These are phyloP conservation scores for Phataginus tricuspis DNA, from an alignment of 2,797 vertebrate species.

Conservation along the genomic window DNA sequence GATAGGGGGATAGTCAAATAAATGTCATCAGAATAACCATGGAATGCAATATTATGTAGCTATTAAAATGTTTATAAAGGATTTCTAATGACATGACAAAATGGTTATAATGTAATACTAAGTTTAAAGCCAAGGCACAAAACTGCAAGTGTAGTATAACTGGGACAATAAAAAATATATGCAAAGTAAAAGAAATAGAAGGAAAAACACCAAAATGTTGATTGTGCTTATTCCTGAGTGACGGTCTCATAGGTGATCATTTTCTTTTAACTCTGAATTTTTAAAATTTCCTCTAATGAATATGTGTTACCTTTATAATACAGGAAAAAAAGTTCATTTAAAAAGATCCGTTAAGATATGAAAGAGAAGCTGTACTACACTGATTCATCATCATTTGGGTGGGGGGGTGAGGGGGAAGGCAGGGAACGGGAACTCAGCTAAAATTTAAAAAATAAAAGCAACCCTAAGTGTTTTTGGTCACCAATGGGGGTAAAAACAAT, in stretches of 20 bases:
- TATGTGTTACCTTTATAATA: constrained; percentile 25
- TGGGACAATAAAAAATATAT: constrained; percentile 46
- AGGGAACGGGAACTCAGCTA: constrained; percentile 9
- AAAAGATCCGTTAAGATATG: constrained; percentile 21
- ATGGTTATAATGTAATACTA: constrained; percentile 35
- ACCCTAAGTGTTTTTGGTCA: background rate
- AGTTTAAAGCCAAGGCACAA: constrained; percentile 36
- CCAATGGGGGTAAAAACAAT: background rate
- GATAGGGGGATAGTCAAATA: constrained; percentile 42
- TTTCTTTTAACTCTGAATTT: constrained; percentile 39
- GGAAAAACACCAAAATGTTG: constrained; percentile 49
- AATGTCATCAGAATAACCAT: constrained; percentile 39
- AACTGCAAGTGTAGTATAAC: background rate
- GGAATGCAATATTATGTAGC: background rate
- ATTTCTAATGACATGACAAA: constrained; percentile 54
- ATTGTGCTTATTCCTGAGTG: background rate
- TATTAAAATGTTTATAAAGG: constrained; percentile 60
- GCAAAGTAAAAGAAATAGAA: constrained; percentile 41
- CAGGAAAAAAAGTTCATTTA: background rate
- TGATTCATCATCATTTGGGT: constrained; percentile 5
- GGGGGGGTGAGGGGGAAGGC: background rate
- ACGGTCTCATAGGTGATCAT: background rate
- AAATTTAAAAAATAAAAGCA: background rate
- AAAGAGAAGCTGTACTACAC: constrained; percentile 28
- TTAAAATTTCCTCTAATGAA: constrained; percentile 45